Evolutionary conservation across 2,888 invertebrate species (phyloP).

Genomic region (Atethmia centrago): DNA sequence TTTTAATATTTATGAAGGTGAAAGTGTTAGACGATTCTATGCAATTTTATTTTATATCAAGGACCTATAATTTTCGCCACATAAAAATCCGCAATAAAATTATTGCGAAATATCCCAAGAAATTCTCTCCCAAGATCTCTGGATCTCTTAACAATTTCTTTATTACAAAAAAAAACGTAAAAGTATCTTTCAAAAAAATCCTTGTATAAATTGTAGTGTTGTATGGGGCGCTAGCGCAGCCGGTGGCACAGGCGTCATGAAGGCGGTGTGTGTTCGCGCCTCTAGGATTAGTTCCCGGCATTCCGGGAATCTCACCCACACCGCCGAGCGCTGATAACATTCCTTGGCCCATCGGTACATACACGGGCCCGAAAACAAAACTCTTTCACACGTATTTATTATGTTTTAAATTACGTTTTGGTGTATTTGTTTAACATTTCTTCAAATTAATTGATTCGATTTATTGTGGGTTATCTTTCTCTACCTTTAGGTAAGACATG

Average conservation of each 20-base stretch:
- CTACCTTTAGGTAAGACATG: background rate
- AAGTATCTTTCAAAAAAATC: constrained; percentile 8
- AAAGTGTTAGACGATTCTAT: background rate
- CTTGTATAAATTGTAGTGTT: constrained; percentile 16
- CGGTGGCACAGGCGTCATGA: constrained; percentile 60
- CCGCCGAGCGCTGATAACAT: constrained; percentile 66
- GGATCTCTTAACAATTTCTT: background rate
- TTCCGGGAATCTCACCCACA: constrained; percentile 68
- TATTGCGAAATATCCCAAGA: background rate
- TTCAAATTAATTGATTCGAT: background rate
- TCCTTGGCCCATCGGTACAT: constrained; percentile 50
- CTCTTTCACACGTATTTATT: constrained; percentile 35
- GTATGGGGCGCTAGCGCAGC: constrained; percentile 38
- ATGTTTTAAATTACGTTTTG: constrained; percentile 27
- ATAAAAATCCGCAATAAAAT: background rate
- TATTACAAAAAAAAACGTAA: background rate
- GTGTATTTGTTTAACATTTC: constrained; percentile 22
- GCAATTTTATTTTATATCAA: background rate
- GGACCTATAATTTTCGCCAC: background rate
- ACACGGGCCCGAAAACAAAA: constrained; percentile 49
- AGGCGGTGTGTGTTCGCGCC: constrained; percentile 68
- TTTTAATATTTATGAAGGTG: background rate
- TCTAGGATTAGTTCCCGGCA: constrained; percentile 70
- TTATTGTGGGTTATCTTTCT: background rate
- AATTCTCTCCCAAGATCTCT: background rate